Evolutionary conservation across 2,113 vertebrate species (phyloP).

Genomic region (Limnothrissa miodon): DNA sequence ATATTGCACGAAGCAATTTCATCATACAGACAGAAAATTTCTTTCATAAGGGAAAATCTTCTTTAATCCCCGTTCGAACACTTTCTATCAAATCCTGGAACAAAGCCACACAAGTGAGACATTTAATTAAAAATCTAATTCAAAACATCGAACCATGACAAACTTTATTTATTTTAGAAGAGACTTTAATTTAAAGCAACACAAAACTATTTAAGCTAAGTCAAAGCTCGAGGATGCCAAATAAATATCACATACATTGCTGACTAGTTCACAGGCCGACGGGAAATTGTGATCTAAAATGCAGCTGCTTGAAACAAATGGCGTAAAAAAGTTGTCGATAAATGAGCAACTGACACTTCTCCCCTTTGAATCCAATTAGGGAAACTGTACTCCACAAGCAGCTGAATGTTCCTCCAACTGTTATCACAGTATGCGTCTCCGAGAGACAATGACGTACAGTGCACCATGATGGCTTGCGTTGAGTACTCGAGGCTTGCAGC

Average conservation of each 20-base stretch:
- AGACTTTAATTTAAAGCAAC: neutral
- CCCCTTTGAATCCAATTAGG: neutral
- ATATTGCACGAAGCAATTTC: slow-evolving; percentile 22
- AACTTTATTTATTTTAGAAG: slow-evolving; percentile 5
- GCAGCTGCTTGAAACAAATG: neutral
- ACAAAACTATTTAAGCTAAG: neutral
- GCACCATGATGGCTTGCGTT: neutral
- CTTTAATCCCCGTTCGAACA: slow-evolving; percentile 26
- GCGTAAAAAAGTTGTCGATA: neutral
- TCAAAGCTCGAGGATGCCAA: neutral
- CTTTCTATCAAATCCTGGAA: slow-evolving; percentile 24
- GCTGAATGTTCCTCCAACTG: neutral
- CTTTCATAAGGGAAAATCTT: slow-evolving; percentile 11
- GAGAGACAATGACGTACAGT: neutral
- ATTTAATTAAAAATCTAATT: slow-evolving; percentile 27
- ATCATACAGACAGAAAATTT: slow-evolving; percentile 18
- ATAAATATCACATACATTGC: neutral
- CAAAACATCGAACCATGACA: slow-evolving; percentile 26
- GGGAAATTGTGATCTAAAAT: neutral
- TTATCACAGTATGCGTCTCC: neutral
- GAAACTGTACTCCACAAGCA: neutral
- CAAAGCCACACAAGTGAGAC: slow-evolving; percentile 24
- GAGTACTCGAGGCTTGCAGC: neutral
- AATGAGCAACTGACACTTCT: neutral
- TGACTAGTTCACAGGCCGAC: neutral